Evolutionary conservation across 2,888 invertebrate genomes (phyloP).

Genomic region (Drosophila helvetica): DNA sequence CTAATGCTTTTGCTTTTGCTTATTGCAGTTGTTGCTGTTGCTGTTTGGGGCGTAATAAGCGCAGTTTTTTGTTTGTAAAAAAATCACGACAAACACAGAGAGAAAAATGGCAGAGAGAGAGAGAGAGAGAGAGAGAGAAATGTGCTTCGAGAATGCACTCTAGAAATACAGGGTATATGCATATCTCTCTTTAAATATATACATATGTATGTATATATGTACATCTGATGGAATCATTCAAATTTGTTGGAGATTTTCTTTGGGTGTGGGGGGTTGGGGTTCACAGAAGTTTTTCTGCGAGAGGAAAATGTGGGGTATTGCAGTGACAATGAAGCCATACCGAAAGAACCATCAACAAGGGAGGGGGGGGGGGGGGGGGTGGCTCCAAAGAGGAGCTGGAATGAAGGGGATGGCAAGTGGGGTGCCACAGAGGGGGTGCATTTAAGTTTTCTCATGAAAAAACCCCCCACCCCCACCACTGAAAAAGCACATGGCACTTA

Average conservation of each 20-base stretch:
- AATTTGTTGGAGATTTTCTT: conserved; percentile 39
- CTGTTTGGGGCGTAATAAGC: conserved; percentile 64
- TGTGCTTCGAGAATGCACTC: conserved; percentile 61
- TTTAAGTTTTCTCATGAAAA: conserved; percentile 9
- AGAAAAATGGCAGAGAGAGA: neutral
- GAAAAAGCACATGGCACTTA: conserved; percentile 60
- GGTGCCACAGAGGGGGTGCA: conserved; percentile 16
- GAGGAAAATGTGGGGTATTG: conserved; percentile 2
- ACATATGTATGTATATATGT: neutral
- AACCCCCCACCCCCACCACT: conserved; percentile 1
- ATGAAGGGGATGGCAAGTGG: neutral
- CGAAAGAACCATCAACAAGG: conserved; percentile 42
- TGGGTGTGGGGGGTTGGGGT: conserved; percentile 10
- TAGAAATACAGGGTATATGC: conserved; percentile 37
- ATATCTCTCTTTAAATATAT: neutral
- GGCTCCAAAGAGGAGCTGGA: neutral
- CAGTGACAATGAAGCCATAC: conserved; percentile 69
- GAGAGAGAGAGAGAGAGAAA: neutral
- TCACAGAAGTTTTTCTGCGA: conserved; percentile 25
- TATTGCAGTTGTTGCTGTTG: neutral
- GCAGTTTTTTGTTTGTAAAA: conserved; percentile 68
- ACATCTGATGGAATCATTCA: conserved; percentile 33
- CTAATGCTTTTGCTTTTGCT: conserved; percentile 54
- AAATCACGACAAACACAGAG: conserved; percentile 18
- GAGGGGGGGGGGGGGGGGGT: conserved; percentile 28